These are phyloP conservation scores for Leptogaster cylindrica DNA, from an alignment of 2,888 invertebrate genomes.

Conservation along the genomic window DNA sequence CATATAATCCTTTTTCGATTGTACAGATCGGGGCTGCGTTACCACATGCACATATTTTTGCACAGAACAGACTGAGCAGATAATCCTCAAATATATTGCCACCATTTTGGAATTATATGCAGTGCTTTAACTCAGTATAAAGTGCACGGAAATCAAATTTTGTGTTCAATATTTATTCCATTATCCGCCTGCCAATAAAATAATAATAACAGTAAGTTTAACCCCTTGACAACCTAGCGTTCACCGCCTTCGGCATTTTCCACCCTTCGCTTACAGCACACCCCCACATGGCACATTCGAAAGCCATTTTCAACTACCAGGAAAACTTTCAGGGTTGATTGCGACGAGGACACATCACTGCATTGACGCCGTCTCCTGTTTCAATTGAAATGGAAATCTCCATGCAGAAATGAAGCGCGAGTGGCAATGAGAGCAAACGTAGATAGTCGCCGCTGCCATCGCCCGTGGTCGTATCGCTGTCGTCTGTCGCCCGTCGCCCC, in stretches of 20 bases:
- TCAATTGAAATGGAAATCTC: conserved; percentile 5
- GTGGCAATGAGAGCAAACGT: neutral
- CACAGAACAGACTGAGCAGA: no score
- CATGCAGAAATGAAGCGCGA: neutral
- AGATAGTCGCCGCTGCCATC: neutral
- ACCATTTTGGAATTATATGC: no score
- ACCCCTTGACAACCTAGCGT: conserved; percentile 4
- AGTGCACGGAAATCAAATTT: conserved; percentile 38
- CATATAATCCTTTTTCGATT: no score
- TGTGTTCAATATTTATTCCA: conserved; percentile 42
- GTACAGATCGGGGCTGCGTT: no score
- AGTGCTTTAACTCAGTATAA: no score
- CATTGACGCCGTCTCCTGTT: conserved; percentile 7
- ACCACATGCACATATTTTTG: no score
- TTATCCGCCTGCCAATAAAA: conserved; percentile 41
- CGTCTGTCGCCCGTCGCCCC: neutral
- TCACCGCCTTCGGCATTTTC: neutral
- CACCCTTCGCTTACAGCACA: neutral
- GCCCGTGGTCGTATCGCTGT: neutral
- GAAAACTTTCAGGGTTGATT: conserved; percentile 18
- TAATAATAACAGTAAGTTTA: conserved; percentile 39
- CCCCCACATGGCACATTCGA: neutral
- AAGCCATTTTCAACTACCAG: neutral
- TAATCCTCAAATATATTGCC: no score
- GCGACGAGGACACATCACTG: conserved; percentile 28